Percentiles rank a stretch among this genome's conserved stretches.
Conservation (phyloP, 2,113 vertebrate genomes). For the Bucco capensis region DNA sequence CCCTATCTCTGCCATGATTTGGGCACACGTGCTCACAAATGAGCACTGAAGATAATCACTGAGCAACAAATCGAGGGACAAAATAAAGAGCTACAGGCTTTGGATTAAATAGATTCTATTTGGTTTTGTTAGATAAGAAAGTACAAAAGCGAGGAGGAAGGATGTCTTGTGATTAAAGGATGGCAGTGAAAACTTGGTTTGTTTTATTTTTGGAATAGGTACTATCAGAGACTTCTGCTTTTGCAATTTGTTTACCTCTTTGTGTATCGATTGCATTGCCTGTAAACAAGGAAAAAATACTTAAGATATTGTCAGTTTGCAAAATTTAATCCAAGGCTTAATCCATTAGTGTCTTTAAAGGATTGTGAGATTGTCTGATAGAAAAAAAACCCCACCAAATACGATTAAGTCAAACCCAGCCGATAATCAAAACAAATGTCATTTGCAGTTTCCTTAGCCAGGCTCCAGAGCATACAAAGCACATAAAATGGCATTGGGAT, state of each 20-base stretch:
- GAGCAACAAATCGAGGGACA: background rate
- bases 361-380: background rate
- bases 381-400: background rate
- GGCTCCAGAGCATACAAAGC: background rate
- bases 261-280: background rate
- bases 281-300: background rate
- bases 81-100: background rate
- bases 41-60: background rate
- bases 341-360: background rate
- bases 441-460: background rate
- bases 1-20: background rate
- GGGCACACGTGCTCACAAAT: background rate
- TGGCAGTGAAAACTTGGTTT: background rate
- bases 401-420: background rate
- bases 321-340: background rate
- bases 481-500: fast-evolving
- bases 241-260: background rate
- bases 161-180: background rate
- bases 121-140: background rate
- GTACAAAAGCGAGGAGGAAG: background rate
- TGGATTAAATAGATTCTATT: background rate
- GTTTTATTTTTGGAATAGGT: background rate
- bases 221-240: background rate
- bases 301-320: background rate
- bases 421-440: background rate